A percentile compares a stretch with the other conserved stretches of the same genome.
Conservation (phyloP, 2,888 invertebrate genomes). For the Lomographa bimaculata region DNA sequence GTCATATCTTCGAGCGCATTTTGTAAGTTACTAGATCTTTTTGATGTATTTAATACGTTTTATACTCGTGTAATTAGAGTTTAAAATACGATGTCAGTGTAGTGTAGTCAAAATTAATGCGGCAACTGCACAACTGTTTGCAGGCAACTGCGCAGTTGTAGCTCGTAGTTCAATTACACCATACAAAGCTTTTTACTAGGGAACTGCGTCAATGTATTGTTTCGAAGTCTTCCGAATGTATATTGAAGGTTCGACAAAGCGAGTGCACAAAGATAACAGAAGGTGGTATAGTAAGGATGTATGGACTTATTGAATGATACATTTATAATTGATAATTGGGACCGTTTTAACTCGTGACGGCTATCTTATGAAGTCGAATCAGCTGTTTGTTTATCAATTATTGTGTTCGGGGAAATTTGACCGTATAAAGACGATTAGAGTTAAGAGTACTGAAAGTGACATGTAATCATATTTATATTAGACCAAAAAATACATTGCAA, state of each 20-base stretch:
- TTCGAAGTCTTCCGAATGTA: constrained; percentile 27
- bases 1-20: constrained; percentile 55
- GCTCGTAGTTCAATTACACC: constrained; percentile 1
- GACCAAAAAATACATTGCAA: too few relatives aligned
- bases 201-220: constrained; percentile 10
- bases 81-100: constrained; percentile 59
- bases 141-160: not conserved
- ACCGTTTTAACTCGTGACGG: too few relatives aligned
- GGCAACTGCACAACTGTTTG: constrained; percentile 6
- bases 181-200: constrained; percentile 10
- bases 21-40: constrained; percentile 66
- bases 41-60: constrained; percentile 80
- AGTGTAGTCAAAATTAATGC: constrained; percentile 22
- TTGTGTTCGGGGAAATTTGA: too few relatives aligned
- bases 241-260: constrained; percentile 10
- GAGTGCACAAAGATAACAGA: constrained; percentile 18
- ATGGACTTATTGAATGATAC: constrained; percentile 40
- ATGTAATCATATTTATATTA: too few relatives aligned
- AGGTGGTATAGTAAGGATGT: constrained; percentile 19
- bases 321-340: too few relatives aligned
- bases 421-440: too few relatives aligned
- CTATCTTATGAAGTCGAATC: too few relatives aligned
- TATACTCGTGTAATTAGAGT: constrained; percentile 74
- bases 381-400: too few relatives aligned
- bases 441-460: too few relatives aligned